Evolutionary conservation across 1,140 invertebrate genomes (phyloP), one percentile per base, ranked within the genome.

Genomic region (Aradophagus sp.): DNA sequence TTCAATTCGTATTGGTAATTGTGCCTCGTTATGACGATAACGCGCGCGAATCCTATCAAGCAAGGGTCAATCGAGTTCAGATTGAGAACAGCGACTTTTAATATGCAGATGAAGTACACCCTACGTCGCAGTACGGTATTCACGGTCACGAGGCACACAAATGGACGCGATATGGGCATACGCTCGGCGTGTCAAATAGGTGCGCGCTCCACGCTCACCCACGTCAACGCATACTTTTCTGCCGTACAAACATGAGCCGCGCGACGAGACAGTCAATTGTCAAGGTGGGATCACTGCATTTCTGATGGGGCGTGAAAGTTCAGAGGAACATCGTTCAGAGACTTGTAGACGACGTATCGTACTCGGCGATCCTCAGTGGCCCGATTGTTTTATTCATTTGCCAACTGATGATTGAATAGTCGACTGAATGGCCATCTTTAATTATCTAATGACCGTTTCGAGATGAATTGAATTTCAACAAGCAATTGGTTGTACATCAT

Each of bases 91-190:
- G 32, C 23, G 20, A 59, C 26, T 59, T 44, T 71, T 71, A 59
- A 59, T 65, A 65, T 63, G 67, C 67, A 58, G 42, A 70, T 70
- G 58, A 58, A 48, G 52, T 69, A 62, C 50, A 17, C n/a, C 45
- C 41, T 35, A 4, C 13, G 44, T 62, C 45, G 67, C 39, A 44
- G 52, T 58, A 63, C 45, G 44, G 66, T 70, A 65, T 71, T 71
- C 68, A 71, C 53, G 68, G 68, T 70, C 67, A 63, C 59, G 59
- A 39, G 34, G 52, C 38, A 50, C 23, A 38, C 66, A 62, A 62
- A 56, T 55, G 58, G 44, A 36, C 26, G 50, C 34, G 34, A 29
- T 53, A 31, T 23, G 47, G 48, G 15, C 19, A 47, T 59, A 12
- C 23, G 53, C 63, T 38, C 23, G 41, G 36, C 41, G 35, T 58